phyloP scores from a whole-genome alignment of 2,113 vertebrate genomes.

The Litocranius walleri region DNA sequence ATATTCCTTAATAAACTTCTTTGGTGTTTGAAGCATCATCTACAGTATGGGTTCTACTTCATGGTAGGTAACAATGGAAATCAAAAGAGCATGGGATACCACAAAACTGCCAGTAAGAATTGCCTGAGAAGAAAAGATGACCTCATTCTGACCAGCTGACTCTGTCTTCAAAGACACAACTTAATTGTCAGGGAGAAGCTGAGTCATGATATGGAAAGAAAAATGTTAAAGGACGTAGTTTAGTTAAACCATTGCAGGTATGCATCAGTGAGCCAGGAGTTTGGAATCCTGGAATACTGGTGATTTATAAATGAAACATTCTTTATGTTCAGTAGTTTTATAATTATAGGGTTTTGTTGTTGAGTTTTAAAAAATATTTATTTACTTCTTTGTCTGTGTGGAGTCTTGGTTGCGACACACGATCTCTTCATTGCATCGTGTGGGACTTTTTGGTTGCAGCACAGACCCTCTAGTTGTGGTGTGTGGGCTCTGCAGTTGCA shows the following conservation, averaged over 20 bases:
- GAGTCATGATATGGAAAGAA: not conserved
- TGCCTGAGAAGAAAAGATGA: not conserved
- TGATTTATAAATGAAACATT: not conserved
- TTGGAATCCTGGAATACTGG: not conserved
- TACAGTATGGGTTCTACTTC: not conserved
- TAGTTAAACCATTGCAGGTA: not conserved
- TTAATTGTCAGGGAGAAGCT: not conserved
- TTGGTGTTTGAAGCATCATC: not conserved
- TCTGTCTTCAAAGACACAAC: not conserved
- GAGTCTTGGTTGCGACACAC: not conserved
- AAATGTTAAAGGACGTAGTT: not conserved
- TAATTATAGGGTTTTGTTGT: not conserved
- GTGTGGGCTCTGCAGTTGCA: not conserved
- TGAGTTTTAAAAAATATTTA: not conserved
- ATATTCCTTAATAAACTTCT: not conserved
- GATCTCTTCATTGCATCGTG: not conserved
- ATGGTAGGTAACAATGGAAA: not conserved
- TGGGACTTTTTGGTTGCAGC: not conserved
- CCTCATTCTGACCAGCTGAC: not conserved
- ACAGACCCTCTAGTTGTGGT: not conserved
- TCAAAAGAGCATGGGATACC: not conserved
- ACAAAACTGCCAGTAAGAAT: not conserved
- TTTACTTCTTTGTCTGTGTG: not conserved
- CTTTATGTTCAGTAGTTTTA: not conserved
- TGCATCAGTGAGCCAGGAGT: not conserved